Evolutionary conservation across 2,888 invertebrate genomes (phyloP), one percentile per base, ranked within the genome.

Genomic region (Biston stratarius): DNA sequence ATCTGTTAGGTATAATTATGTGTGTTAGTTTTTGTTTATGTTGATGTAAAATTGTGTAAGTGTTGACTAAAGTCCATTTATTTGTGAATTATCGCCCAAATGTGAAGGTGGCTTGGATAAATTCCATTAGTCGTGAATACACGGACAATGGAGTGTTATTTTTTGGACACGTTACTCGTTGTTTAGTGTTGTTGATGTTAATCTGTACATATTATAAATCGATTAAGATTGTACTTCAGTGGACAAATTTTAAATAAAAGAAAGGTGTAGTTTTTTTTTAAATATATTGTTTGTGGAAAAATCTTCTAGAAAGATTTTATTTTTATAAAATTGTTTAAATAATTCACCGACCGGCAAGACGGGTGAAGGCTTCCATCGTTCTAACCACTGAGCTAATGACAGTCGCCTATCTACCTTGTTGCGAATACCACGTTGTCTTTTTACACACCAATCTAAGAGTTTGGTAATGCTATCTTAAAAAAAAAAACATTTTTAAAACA

Each of bases 141-240:
- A 47, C 53, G 24, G 52, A 53, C 10, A 12, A 14, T 33, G 14
- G 9, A 24, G 33, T 7, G 57, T 45, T 33, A 40, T 34, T 14
- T 34, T 64, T n/a, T 51, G 34, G 53, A 24, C 51, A 58, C 45
- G 61, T 65, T 60, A 60, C n/a, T 60, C 48, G 64, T 64, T 59
- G 60, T 53, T 47, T 64, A 64, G 14, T 58, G 40, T 55, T 14
- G 14, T 64, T 45, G 40, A 33, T 57, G 24, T 42, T 33, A 55
- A 14, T 40, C 7, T 59, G 59, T 59, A 64, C 38, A 58, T 58
- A 52, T 11, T 45, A 12, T 40, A 6, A 6, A 51, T 57, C 48
- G 7, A 34, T 49, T 51, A 57, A 44, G 56, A 24, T 51, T 51
- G 10, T 36, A 44, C 45, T 5, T 14, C n/a, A 15, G 36, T 58